phyloP scores from a whole-genome alignment of 2,113 vertebrate species.

The Entomyzon cyanotis region DNA sequence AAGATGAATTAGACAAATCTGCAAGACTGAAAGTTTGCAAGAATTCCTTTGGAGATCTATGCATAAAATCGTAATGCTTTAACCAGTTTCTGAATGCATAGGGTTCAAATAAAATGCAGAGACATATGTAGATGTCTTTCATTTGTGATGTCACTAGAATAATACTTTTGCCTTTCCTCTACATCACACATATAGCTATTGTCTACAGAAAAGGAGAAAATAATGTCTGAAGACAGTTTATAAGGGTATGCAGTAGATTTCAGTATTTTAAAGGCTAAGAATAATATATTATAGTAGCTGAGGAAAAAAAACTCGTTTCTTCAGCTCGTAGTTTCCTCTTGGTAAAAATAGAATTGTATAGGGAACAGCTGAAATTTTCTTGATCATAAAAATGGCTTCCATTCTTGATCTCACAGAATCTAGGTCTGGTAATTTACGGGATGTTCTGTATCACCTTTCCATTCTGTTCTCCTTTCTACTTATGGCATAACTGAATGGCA shows the following conservation, averaged over 20 bases:
- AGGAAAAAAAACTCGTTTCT: neutral
- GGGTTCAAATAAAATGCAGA: neutral
- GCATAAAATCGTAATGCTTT: neutral
- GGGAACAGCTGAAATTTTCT: neutral
- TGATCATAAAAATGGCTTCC: neutral
- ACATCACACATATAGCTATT: neutral
- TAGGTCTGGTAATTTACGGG: neutral
- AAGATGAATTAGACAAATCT: neutral
- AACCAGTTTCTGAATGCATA: rapidly evolving
- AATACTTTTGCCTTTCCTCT: neutral
- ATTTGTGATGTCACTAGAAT: neutral
- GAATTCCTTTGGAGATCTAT: neutral
- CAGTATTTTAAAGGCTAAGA: neutral
- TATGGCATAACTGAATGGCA: neutral
- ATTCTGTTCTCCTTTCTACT: neutral
- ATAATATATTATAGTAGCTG: neutral
- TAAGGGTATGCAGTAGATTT: neutral
- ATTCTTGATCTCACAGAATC: neutral
- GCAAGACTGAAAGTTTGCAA: neutral
- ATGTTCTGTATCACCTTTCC: neutral
- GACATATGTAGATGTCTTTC: neutral
- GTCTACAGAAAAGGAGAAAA: neutral
- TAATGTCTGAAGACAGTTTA: neutral
- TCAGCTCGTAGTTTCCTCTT: neutral
- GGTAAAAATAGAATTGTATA: neutral